Base-by-base conservation (phyloP, 2,797 vertebrate genomes). In the Hafferia zeledoni region DNA sequence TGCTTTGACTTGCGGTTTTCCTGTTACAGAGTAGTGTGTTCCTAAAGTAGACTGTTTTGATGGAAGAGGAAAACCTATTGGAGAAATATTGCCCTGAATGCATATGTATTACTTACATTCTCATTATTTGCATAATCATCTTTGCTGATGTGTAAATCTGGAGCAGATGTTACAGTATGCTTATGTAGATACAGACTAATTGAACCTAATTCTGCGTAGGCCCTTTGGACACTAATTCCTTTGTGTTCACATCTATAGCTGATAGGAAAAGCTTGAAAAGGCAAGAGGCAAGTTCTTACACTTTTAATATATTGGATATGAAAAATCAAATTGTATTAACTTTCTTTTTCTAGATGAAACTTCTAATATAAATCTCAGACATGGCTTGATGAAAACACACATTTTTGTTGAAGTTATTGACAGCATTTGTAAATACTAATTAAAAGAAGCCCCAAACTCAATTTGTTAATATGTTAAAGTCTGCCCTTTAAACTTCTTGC, bases 151-250 rank as follows among this genome's bases (percentile, higher is more conserved):
- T 79, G 37, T 86, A 83, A 93, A 86, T 91, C 76, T 65, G 50
- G 61, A 91, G n/a, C 76, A 87, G 76, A 81, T 83, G 53, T 64
- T 86, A n/a, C 1, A 6, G 23, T 49, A 18, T 82, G 59, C 28
- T 76, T 61, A n/a, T 37, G 16, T 2, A 75, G 87, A 72, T 93
- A 53, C 0, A 69, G 65, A 55, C 37, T 86, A 69, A 83, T 44
- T 16, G 69, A 91, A 44, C 20, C 13, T 83, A 86, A 44, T 83
- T 86, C 69, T 90, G 30, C 19, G 50, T 71, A 55, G 57, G n/a
- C 46, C 20, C 20, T 90, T 88, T 78, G 67, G 63, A 86, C 65
- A 44, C 47, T 90, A 79, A 83, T 93, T 87, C 63, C 64, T 79
- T 76, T 31, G 3, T 80, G 15, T 35, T 94, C 16, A 6, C 75